Percentiles rank a stretch among this genome's conserved stretches.
Conservation (phyloP, 2,797 vertebrate species). For the Gobio occitaniae region DNA sequence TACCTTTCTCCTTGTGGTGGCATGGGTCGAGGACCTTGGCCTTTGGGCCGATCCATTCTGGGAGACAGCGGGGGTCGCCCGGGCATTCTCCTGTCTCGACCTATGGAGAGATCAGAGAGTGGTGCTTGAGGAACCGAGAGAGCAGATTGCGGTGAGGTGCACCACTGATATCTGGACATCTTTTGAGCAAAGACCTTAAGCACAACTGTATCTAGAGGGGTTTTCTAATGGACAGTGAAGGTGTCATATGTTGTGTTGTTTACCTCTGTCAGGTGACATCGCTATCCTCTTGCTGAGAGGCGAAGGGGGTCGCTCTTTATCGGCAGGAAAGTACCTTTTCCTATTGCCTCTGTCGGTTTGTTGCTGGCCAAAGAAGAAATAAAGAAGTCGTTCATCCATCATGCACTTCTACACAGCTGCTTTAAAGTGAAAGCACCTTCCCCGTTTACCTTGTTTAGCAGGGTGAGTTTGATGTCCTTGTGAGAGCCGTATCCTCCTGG, state of each 20-base stretch:
- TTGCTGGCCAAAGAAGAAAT: slow-evolving; percentile 19
- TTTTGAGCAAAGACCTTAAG: background rate
- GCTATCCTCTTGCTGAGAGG: slow-evolving; percentile 89
- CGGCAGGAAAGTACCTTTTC: slow-evolving; percentile 92
- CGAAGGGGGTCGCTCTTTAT: slow-evolving; percentile 89
- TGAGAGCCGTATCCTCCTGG: slow-evolving; percentile 88
- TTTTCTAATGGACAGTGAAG: slow-evolving; percentile 30
- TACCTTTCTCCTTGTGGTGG: slow-evolving; percentile 88
- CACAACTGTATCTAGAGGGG: background rate
- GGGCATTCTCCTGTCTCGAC: slow-evolving; percentile 84
- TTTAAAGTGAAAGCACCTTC: background rate
- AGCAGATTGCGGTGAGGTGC: background rate
- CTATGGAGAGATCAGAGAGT: slow-evolving; percentile 62
- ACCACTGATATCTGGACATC: slow-evolving; percentile 1
- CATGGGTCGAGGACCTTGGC: slow-evolving; percentile 84
- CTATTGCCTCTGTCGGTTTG: slow-evolving; percentile 86
- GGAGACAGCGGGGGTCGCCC: slow-evolving; percentile 86
- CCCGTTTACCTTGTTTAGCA: slow-evolving; percentile 90
- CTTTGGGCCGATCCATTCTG: slow-evolving; percentile 88
- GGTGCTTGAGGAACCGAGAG: slow-evolving; percentile 15
- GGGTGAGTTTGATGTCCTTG: slow-evolving; percentile 97
- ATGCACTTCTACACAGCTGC: background rate
- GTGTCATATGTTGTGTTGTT: slow-evolving; percentile 54
- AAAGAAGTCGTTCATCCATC: background rate
- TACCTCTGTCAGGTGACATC: slow-evolving; percentile 94